These are phyloP conservation scores for Ageneiosus marmoratus DNA, from an alignment of 2,113 vertebrate genomes.

Conservation along the genomic window DNA sequence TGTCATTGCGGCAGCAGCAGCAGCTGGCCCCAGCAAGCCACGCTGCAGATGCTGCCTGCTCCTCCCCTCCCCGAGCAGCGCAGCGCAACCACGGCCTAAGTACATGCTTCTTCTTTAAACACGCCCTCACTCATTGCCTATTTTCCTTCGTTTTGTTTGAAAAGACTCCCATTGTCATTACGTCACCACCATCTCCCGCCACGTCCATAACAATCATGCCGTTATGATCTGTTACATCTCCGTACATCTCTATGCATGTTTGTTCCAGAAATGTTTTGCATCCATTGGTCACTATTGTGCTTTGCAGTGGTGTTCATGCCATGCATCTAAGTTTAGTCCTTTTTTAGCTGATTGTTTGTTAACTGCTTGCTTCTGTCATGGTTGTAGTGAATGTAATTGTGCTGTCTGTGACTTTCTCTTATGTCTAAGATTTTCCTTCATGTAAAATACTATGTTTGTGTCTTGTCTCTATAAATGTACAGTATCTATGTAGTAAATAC, in stretches of 20 bases:
- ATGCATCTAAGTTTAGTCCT: slow-evolving; percentile 44
- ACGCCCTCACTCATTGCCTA: slow-evolving; percentile 10
- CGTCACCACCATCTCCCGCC: background rate
- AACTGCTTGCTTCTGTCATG: slow-evolving; percentile 62
- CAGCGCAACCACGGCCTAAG: slow-evolving; percentile 48
- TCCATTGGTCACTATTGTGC: slow-evolving; percentile 29
- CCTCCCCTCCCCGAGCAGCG: slow-evolving; percentile 39
- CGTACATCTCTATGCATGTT: slow-evolving; percentile 48
- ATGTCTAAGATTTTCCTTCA: slow-evolving; percentile 54
- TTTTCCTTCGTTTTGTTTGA: background rate
- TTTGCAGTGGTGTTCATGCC: slow-evolving; percentile 27
- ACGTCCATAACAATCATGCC: background rate
- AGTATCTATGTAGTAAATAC: slow-evolving; percentile 56
- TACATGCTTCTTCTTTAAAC: slow-evolving; percentile 37
- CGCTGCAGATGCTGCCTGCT: slow-evolving; percentile 35
- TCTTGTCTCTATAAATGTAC: slow-evolving; percentile 20
- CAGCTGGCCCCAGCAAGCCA: slow-evolving; percentile 35
- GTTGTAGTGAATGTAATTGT: slow-evolving; percentile 47
- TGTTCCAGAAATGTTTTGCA: slow-evolving; percentile 19
- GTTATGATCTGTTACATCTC: slow-evolving; percentile 13
- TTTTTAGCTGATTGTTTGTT: slow-evolving; percentile 48
- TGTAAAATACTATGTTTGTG: background rate
- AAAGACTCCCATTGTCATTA: background rate
- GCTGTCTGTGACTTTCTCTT: slow-evolving; percentile 23
- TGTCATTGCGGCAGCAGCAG: slow-evolving; percentile 47